phyloP scores from a whole-genome alignment of 2,888 invertebrate species.

The Poecilus cupreus region DNA sequence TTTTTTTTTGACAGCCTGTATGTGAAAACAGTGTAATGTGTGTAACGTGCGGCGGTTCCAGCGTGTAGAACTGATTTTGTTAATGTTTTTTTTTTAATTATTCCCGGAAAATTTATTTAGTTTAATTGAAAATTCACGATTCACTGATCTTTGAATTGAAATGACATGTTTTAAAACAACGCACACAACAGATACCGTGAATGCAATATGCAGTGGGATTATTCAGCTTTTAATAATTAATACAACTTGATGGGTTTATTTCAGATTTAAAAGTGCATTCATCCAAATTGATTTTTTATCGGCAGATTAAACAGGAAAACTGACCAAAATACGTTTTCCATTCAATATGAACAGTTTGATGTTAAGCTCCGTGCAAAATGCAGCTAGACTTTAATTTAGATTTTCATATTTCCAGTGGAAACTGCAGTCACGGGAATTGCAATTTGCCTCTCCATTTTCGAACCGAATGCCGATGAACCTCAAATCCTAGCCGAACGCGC shows the following conservation, averaged over 20 bases:
- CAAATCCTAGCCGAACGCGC: neutral
- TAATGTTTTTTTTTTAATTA: no score
- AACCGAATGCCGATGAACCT: neutral
- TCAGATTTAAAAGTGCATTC: slow-evolving; percentile 44
- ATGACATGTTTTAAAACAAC: slow-evolving; percentile 31
- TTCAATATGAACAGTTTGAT: neutral
- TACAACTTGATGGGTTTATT: slow-evolving; percentile 42
- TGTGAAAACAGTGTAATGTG: no score
- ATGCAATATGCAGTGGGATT: slow-evolving; percentile 36
- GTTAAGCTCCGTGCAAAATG: neutral
- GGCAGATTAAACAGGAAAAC: slow-evolving; percentile 22
- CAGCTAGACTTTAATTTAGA: neutral
- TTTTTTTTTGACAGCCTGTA: no score
- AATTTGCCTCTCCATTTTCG: neutral
- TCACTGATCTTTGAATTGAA: slow-evolving; percentile 21
- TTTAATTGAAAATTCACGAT: slow-evolving; percentile 34
- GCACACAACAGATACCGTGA: neutral
- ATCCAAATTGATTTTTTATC: slow-evolving; percentile 47
- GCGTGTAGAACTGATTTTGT: no score
- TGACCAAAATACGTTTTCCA: slow-evolving; percentile 14
- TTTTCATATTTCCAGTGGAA: slow-evolving; percentile 13
- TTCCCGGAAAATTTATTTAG: slow-evolving; percentile 21
- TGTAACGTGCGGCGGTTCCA: no score
- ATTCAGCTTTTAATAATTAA: slow-evolving; percentile 45
- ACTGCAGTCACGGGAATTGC: neutral